A percentile compares a stretch with the other conserved stretches of the same genome.
Evolutionary conservation across 2,113 vertebrate species (phyloP).

Genomic region (Empidonax traillii): DNA sequence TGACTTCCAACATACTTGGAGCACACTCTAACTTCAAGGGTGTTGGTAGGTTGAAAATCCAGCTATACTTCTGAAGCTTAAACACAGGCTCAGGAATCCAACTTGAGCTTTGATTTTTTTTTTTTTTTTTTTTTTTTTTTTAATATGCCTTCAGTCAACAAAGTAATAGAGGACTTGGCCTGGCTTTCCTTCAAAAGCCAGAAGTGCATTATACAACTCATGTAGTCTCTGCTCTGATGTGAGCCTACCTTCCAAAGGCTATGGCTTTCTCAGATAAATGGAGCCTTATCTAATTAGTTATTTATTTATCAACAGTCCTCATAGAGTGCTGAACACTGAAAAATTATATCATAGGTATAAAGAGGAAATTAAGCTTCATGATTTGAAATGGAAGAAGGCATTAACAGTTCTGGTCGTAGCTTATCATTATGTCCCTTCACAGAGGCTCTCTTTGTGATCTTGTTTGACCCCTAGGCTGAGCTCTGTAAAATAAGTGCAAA

Average conservation of each 20-base stretch:
- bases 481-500: not conserved
- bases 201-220: not conserved
- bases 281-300: slow-evolving; percentile 44
- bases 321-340: not conserved
- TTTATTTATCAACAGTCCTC: not conserved
- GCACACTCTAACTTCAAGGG: not conserved
- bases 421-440: not conserved
- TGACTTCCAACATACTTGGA: slow-evolving; percentile 39
- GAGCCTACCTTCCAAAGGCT: not conserved
- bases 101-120: slow-evolving; percentile 26
- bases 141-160: slow-evolving; percentile 20
- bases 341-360: not conserved
- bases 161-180: not conserved
- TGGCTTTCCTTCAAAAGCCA: slow-evolving; percentile 28
- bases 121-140: not conserved
- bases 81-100: not conserved
- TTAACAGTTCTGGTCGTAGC: not conserved
- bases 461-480: not conserved
- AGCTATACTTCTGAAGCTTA: slow-evolving; percentile 40
- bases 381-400: not conserved
- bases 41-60: slow-evolving; percentile 26
- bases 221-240: not conserved
- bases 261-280: not conserved
- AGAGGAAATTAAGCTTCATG: slow-evolving; percentile 5
- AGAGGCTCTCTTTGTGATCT: not conserved